Base-by-base conservation (phyloP, 2,797 vertebrate genomes). In the Microhierax caerulescens region DNA sequence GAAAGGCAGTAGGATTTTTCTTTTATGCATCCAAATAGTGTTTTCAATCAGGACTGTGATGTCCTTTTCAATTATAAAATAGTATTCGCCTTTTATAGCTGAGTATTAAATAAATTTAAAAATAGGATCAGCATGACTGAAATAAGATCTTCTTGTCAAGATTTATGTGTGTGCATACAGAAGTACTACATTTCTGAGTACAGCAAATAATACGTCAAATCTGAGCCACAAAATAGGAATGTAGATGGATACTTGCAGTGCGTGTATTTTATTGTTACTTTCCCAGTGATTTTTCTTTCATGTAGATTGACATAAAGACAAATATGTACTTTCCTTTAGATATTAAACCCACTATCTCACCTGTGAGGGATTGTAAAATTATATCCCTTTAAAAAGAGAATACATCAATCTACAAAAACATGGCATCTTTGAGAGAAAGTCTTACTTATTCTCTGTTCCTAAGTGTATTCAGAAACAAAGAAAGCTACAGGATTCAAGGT, bases 251-350 rank as follows among this genome's bases (percentile, higher is more conserved):
- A 61, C 61, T 94, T 93, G 88, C 72, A 77, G 78, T 74, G 81
- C 39, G 5, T 70, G 34, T 96, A 61, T 96, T 96, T 96, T 94
- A 95, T 86, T 92, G 85, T 95, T 96, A 41, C 80, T 95, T 94
- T 95, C 61, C 74, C 30, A 43, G 93, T 92, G 95, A 97, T 96
- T 97, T 96, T 94, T 97, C 96, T 95, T 97, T 96, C 88, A 92
- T 59, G 64, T 73, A 91, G 94, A 91, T 94, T 97, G 96, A 97
- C 95, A 89, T 93, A 93, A 96, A 97, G 96, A 94, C 97, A 97
- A 96, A 97, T 97, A 96, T 54, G 84, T 96, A 91, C 92, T 96
- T 97, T 96, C 86, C 72, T 94, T 91, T 80, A 85, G 93, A 94
- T 96, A 96, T 95, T 95, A 97, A 97, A 89, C 93, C 86, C 50